phyloP scores from a whole-genome alignment of 2,113 vertebrate genomes.

The Podilymbus podiceps region DNA sequence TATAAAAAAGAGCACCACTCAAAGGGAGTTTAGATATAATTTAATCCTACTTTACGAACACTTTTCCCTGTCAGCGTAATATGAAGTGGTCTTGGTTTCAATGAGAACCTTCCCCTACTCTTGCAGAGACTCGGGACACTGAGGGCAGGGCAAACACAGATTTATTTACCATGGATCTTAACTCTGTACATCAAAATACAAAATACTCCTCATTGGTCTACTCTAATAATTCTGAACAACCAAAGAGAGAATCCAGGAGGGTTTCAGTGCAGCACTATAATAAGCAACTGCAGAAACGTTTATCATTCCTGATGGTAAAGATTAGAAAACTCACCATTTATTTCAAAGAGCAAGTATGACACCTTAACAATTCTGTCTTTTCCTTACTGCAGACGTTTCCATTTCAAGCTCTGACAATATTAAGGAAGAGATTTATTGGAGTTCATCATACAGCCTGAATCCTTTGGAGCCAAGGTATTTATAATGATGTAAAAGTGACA shows the following conservation, averaged over 20 bases:
- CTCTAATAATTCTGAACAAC: background rate
- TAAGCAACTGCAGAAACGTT: background rate
- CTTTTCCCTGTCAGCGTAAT: background rate
- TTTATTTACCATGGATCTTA: conserved; percentile 1
- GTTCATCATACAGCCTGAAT: conserved; percentile 11
- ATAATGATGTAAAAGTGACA: conserved; percentile 17
- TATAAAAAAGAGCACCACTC: background rate
- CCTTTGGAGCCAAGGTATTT: conserved; percentile 14
- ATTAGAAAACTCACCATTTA: conserved; percentile 50
- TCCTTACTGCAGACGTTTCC: conserved; percentile 32
- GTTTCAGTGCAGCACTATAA: background rate
- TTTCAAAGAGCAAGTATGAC: conserved; percentile 36
- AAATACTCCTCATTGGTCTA: background rate
- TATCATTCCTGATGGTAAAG: conserved; percentile 36
- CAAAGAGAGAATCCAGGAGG: background rate
- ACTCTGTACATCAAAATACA: background rate
- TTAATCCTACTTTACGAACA: conserved; percentile 19
- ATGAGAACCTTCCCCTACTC: background rate
- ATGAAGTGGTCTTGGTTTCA: background rate
- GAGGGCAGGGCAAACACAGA: background rate
- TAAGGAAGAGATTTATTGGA: conserved; percentile 47
- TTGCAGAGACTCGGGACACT: background rate
- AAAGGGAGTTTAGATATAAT: background rate
- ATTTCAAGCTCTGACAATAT: conserved; percentile 37
- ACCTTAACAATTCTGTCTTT: conserved; percentile 42